Percentiles rank a stretch among this genome's conserved stretches.
These are phyloP conservation scores for Decapterus maruadsi DNA, from an alignment of 2,797 vertebrate genomes.

Conservation along the genomic window DNA sequence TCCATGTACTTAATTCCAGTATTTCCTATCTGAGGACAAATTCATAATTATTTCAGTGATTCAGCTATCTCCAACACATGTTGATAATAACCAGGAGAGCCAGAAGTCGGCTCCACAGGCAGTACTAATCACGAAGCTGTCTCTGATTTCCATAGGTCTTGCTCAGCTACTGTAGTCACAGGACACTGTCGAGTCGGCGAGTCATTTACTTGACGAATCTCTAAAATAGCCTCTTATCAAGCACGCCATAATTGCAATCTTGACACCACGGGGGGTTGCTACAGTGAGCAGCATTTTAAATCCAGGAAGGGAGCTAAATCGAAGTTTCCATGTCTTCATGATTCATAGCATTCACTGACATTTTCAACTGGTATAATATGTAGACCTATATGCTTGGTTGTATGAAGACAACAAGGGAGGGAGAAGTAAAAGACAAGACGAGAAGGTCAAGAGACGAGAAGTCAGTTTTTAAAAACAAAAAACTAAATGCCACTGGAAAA, in stretches of 20 bases:
- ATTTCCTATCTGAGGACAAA: constrained; percentile 37
- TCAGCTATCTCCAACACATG: constrained; percentile 51
- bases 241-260: constrained; percentile 56
- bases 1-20: constrained; percentile 48
- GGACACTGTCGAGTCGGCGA: constrained; percentile 28
- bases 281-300: constrained; percentile 13
- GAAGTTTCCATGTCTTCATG: constrained; percentile 23
- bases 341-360: constrained; percentile 21
- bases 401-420: neutral
- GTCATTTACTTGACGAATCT: constrained; percentile 60
- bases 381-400: constrained; percentile 9
- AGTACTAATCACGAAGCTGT: constrained; percentile 50
- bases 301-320: constrained; percentile 16
- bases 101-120: constrained; percentile 45
- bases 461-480: neutral
- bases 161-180: constrained; percentile 35
- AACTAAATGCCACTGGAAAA: constrained; percentile 54
- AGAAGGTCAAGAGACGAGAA: constrained; percentile 45
- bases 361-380: constrained; percentile 6
- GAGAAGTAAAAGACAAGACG: constrained; percentile 9
- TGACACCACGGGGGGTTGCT: constrained; percentile 38
- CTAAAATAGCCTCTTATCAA: constrained; percentile 51
- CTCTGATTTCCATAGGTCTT: constrained; percentile 48
- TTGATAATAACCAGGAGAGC: constrained; percentile 49
- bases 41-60: constrained; percentile 38